Evolutionary conservation across 64 coral and sea anemone genomes (phyloP), one percentile per base, ranked within the genome.

Genomic region (Acropora yongei): DNA sequence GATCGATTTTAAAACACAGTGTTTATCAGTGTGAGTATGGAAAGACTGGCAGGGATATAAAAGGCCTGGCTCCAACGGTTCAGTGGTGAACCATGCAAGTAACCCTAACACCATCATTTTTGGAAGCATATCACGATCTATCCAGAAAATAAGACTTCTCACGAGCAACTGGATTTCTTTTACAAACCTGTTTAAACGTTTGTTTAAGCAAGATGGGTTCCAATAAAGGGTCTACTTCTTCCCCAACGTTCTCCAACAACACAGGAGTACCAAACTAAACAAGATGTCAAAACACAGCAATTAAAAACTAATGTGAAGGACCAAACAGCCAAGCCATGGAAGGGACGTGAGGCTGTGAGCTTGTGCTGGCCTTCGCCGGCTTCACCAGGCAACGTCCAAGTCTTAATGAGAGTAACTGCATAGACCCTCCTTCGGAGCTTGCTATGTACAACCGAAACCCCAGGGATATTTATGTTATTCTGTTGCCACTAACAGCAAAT

Each of bases 231-330:
- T 93, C 91, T 5, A 93, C 18, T 42, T 93, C 91, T 66, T 93
- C 91, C 39, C 91, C 91, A 40, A 93, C 91, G 48, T 93, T 93
- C 83, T 93, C 91, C 48, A 93, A 86, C 41, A 93, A 51, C 8
- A 93, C 91, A 73, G 91, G 91, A 4, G 82, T 87, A 3, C 91
- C 91, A 50, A 93, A 93, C 91, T 93, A 73, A 6, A 82, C 60
- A 63, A 3, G 48, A 42, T 2, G 49, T 9, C 47, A 71, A 2
- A 49, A 6, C 43, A 8, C 1, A 19, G 4, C 16, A 7, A 1
- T 7, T 5, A 55, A 3, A 5, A 55, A 55, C 51, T 5, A 55
- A 5, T 55, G 51, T 55, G 1, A 55, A 55, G 51, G 5, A 55
- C 51, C 51, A 55, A 55, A 55, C 51, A 7, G 10, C 51, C 51